Conservation (phyloP, 2,888 invertebrate genomes). For the Camptogramma bilineatum region DNA sequence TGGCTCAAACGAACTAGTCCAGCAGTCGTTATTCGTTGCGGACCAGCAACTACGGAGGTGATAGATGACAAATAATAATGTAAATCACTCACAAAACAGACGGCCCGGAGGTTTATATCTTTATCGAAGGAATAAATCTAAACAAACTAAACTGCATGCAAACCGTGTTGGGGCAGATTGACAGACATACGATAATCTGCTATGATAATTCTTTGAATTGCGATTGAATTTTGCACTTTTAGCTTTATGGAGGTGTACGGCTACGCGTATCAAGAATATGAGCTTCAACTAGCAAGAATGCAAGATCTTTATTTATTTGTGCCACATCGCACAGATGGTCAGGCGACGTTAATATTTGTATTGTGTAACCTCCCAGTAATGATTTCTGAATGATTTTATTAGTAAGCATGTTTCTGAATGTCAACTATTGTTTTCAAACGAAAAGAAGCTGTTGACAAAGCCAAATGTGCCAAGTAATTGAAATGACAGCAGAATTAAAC, state of each 20-base stretch:
- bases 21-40: constrained; percentile 65
- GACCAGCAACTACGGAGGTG: constrained; percentile 63
- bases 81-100: constrained; percentile 67
- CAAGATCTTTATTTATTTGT: constrained; percentile 22
- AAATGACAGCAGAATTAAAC: constrained; percentile 19
- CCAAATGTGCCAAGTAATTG: constrained; percentile 8
- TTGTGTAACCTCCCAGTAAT: constrained; percentile 8
- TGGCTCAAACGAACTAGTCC: constrained; percentile 59
- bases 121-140: constrained; percentile 52
- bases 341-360: constrained; percentile 10
- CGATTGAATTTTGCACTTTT: constrained; percentile 21
- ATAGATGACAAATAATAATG: constrained; percentile 59
- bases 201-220: constrained; percentile 25
- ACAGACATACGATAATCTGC: constrained; percentile 35
- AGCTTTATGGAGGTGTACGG: constrained; percentile 7
- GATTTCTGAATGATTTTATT: constrained; percentile 10
- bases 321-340: constrained; percentile 20
- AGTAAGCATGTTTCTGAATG: constrained; percentile 9
- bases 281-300: constrained; percentile 10
- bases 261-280: constrained; percentile 1
- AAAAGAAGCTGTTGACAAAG: constrained; percentile 10
- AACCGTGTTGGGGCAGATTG: constrained; percentile 14
- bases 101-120: constrained; percentile 59
- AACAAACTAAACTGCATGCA: constrained; percentile 41
- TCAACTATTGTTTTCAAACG: constrained; percentile 16